These are phyloP conservation scores for Oasisia sp. DNA, from an alignment of 2,888 invertebrate genomes.

Conservation along the genomic window DNA sequence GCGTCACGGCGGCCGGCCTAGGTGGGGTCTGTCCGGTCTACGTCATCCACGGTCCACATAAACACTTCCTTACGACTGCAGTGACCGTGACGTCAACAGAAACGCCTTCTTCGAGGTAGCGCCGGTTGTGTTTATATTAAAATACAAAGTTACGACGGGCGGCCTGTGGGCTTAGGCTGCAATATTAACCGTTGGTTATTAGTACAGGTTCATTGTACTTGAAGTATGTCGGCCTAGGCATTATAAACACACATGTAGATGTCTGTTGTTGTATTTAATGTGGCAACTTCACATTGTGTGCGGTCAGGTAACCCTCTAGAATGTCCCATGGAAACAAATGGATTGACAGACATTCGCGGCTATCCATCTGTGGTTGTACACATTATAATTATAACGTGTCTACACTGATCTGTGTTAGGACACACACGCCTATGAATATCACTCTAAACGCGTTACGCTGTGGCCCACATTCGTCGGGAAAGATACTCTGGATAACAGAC, in stretches of 20 bases:
- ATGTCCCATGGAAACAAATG: not conserved
- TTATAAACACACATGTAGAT: too few species aligned
- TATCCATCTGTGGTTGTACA: too few species aligned
- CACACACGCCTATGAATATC: too few species aligned
- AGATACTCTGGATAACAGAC: too few species aligned
- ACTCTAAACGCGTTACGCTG: too few species aligned
- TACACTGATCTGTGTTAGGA: too few species aligned
- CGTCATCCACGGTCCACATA: not conserved
- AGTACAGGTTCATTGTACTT: too few species aligned
- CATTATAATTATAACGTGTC: too few species aligned
- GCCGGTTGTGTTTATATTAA: not conserved
- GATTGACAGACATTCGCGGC: not conserved
- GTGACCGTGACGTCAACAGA: not conserved
- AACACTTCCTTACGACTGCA: constrained; percentile 8
- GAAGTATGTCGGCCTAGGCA: too few species aligned
- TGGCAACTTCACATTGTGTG: not conserved
- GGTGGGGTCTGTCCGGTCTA: not conserved
- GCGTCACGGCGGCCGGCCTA: not conserved
- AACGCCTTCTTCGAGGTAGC: not conserved
- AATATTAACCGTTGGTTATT: not conserved
- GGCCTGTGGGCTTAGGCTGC: not conserved
- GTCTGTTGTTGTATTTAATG: too few species aligned
- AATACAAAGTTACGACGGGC: not conserved
- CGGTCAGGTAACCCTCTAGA: not conserved
- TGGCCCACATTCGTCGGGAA: too few species aligned